These are phyloP conservation scores for Loris lydekkerianus DNA, from an alignment of 2,797 vertebrate genomes.

Conservation along the genomic window DNA sequence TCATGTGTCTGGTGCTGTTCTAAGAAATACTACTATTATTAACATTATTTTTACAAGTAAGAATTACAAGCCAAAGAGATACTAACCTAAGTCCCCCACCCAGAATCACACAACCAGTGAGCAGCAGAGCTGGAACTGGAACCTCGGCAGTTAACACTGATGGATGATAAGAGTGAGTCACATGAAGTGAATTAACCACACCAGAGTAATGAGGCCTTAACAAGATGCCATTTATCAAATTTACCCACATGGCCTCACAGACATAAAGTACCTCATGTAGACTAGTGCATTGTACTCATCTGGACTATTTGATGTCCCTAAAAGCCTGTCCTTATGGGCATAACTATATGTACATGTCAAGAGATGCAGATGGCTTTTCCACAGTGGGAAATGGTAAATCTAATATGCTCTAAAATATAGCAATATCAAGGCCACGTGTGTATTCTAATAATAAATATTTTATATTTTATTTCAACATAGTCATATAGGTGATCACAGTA, in stretches of 20 bases:
- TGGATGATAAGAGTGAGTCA: constrained; percentile 22
- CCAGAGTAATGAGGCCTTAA: constrained; percentile 47
- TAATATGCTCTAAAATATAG: constrained; percentile 36
- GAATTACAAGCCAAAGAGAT: not conserved
- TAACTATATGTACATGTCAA: not conserved
- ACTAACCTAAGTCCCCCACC: not conserved
- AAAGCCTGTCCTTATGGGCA: not conserved
- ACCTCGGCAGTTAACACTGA: constrained; percentile 5
- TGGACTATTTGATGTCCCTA: not conserved
- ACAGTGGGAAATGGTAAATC: constrained; percentile 19
- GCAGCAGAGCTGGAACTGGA: not conserved
- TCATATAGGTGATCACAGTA: not conserved
- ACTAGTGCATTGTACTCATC: not conserved
- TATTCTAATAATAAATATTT: constrained; percentile 34
- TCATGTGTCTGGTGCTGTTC: not conserved
- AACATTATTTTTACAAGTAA: not conserved
- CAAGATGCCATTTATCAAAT: constrained; percentile 63
- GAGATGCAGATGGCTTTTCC: constrained; percentile 26
- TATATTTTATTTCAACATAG: constrained; percentile 22
- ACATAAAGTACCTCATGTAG: not conserved
- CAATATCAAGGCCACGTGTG: not conserved
- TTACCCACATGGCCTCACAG: constrained; percentile 42
- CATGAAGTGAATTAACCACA: constrained; percentile 17
- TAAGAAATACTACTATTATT: not conserved
- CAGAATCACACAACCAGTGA: constrained; percentile 2